These are phyloP conservation scores for Coelinius sp. DNA, from an alignment of 2,888 invertebrate species.

Conservation along the genomic window DNA sequence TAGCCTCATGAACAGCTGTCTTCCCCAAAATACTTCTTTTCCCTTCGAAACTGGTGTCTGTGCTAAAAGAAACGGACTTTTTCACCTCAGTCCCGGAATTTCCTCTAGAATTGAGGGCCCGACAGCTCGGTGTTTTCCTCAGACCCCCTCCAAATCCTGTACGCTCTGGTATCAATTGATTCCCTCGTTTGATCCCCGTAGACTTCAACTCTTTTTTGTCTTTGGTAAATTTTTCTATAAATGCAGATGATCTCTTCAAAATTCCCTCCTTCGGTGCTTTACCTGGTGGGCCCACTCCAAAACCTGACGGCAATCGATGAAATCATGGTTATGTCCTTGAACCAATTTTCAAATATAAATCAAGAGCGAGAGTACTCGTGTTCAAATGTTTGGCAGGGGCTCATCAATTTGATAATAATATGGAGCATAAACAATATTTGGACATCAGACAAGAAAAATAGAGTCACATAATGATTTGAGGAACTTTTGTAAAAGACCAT, in stretches of 20 bases:
- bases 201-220: slow-evolving; percentile 37
- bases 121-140: slow-evolving; percentile 51
- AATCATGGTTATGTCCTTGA: background rate
- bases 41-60: slow-evolving; percentile 64
- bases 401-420: too few species aligned
- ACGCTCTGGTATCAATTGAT: slow-evolving; percentile 21
- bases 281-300: slow-evolving; percentile 12
- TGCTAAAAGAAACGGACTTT: slow-evolving; percentile 67
- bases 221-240: slow-evolving; percentile 53
- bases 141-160: slow-evolving; percentile 19
- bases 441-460: too few species aligned
- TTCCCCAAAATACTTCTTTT: slow-evolving; percentile 53
- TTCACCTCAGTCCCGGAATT: slow-evolving; percentile 50
- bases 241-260: slow-evolving; percentile 56
- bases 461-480: too few species aligned
- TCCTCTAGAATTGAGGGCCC: slow-evolving; percentile 41
- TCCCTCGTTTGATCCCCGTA: slow-evolving; percentile 7
- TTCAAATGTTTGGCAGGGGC: too few species aligned
- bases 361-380: too few species aligned
- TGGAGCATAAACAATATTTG: too few species aligned
- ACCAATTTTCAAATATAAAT: too few species aligned
- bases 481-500: too few species aligned
- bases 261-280: slow-evolving; percentile 48
- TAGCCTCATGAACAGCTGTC: slow-evolving; percentile 64
- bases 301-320: background rate